Base-by-base conservation (phyloP, 2,888 invertebrate genomes). In the Lagria hirta region DNA sequence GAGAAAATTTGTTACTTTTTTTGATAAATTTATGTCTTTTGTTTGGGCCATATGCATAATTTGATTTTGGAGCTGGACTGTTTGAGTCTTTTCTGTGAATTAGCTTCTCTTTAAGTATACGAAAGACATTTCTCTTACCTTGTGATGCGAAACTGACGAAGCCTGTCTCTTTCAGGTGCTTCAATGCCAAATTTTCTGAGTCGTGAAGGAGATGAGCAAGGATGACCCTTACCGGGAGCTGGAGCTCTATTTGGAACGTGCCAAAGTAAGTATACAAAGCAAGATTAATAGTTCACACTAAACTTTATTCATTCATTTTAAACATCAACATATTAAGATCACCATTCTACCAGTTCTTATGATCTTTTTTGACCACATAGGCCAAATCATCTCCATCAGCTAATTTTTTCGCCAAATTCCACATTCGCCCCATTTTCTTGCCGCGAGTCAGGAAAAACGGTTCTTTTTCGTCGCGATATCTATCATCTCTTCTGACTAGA, bases 221-320 rank as follows among this genome's bases (percentile, higher is more conserved):
- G 53, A 52, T 53, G 73, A 75, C 58, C 73, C 73, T 36, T 75
- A 75, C 61, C 62, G 66, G 54, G 75, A 75, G 60, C 60, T 75
- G 44, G 73, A 75, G 55, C 69, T 72, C 33, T 75, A 73, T 64
- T 65, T 75, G 50, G 70, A 74, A 65, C 71, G 74, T 66, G 73
- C 72, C 41, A 66, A 69, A 57, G 75, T 74, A 62, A 70, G 71
- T 68, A 35, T 7, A n/a, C n/a, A n/a, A n/a, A n/a, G n/a, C n/a
- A n/a, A n/a, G n/a, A n/a, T n/a, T n/a, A n/a, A n/a, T n/a, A n/a
- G n/a, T n/a, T n/a, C n/a, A n/a, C n/a, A n/a, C n/a, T n/a, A n/a
- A n/a, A n/a, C n/a, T n/a, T n/a, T n/a, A n/a, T n/a, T n/a, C n/a
- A n/a, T n/a, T n/a, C n/a, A n/a, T n/a, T n/a, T n/a, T n/a, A n/a